Conservation (phyloP, 2,797 vertebrate genomes). For the Sebastes steindachneri region DNA sequence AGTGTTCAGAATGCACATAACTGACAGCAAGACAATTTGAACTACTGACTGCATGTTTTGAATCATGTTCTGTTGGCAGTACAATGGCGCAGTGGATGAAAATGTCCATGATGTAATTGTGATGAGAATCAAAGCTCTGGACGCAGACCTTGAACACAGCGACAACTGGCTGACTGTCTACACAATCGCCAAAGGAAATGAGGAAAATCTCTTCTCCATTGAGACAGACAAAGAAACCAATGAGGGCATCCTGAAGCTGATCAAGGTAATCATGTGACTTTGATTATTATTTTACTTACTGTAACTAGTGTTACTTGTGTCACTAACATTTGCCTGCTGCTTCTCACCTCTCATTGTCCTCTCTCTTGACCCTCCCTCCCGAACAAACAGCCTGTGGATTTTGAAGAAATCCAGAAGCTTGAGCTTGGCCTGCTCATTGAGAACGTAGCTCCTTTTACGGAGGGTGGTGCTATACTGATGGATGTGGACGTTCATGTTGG, state of each 20-base stretch:
- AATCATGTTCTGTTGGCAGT: constrained; percentile 75
- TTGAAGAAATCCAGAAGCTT: constrained; percentile 86
- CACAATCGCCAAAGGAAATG: constrained; percentile 87
- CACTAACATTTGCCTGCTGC: not conserved
- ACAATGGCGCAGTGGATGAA: constrained; percentile 86
- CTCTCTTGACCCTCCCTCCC: not conserved
- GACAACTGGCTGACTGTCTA: constrained; percentile 93
- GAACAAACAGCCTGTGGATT: constrained; percentile 85
- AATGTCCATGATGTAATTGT: constrained; percentile 87
- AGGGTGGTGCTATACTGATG: constrained; percentile 59
- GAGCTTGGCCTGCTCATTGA: constrained; percentile 86
- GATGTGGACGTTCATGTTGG: constrained; percentile 68
- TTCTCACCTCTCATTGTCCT: not conserved
- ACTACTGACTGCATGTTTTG: not conserved
- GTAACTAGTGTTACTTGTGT: not conserved
- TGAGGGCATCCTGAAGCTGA: constrained; percentile 90
- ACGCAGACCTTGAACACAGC: constrained; percentile 85
- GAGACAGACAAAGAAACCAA: constrained; percentile 89
- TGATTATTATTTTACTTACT: not conserved
- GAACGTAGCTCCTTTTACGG: constrained; percentile 90
- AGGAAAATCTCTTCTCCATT: constrained; percentile 86
- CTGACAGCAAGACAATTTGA: not conserved
- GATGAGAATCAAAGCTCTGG: constrained; percentile 88
- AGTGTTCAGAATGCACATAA: not conserved
- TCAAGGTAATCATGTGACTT: constrained; percentile 85